Evolutionary conservation across 92 coral and sea anemone species (phyloP).

Genomic region (Parazoanthus darwini): DNA sequence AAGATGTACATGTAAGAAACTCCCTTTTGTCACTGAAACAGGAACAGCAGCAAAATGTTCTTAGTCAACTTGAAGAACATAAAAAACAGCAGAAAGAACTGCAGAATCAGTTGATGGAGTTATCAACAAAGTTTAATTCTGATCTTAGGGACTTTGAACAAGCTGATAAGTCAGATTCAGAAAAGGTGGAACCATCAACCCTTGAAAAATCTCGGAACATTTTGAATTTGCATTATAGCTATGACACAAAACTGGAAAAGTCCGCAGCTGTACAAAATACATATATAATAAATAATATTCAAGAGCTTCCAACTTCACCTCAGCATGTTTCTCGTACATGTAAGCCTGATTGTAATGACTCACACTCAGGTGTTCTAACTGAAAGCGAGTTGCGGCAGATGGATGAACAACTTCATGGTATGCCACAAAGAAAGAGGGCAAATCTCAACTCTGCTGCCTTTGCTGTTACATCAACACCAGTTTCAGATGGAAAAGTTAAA

Average conservation of each 20-base stretch:
- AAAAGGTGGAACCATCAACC: not conserved
- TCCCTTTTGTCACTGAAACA: constrained; percentile 61
- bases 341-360: not conserved
- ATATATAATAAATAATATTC: constrained; percentile 15
- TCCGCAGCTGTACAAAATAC: constrained; percentile 22
- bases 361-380: not conserved
- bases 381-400: not conserved
- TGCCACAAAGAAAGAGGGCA: not conserved
- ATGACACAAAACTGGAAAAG: not conserved
- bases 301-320: not conserved
- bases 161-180: not conserved
- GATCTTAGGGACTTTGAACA: constrained; percentile 22
- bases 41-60: constrained; percentile 77
- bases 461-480: constrained; percentile 77
- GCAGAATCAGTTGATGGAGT: constrained; percentile 72
- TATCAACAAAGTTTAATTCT: constrained; percentile 45
- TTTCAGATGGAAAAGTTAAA: constrained; percentile 46
- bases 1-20: constrained; percentile 42
- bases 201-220: constrained; percentile 34
- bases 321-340: not conserved
- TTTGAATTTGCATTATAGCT: constrained; percentile 1
- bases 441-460: constrained; percentile 6
- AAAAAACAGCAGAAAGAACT: constrained; percentile 74
- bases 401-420: not conserved
- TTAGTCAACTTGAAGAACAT: constrained; percentile 82